These are phyloP conservation scores for Pseudomyrmex gracilis DNA, from an alignment of 1,140 invertebrate genomes.

Conservation along the genomic window DNA sequence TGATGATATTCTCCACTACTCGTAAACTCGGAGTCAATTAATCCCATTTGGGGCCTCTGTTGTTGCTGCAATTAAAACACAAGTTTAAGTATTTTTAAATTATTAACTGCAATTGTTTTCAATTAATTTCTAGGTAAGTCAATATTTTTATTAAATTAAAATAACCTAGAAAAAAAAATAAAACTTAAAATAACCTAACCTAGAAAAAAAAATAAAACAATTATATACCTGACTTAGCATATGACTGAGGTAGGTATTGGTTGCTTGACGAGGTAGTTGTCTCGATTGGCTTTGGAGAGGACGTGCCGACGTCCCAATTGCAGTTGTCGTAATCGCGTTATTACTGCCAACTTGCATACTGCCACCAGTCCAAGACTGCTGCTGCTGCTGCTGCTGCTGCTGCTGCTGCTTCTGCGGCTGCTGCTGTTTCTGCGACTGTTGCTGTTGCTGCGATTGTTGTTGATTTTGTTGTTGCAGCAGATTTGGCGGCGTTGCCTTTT, in stretches of 20 bases:
- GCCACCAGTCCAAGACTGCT: conserved; percentile 83
- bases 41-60: conserved; percentile 82
- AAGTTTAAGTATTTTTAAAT: conserved; percentile 16
- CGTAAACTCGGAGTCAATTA: conserved; percentile 82
- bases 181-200: too few species aligned
- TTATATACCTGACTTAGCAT: conserved; percentile 82
- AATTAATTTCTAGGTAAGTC: neutral
- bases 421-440: conserved; percentile 85
- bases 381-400: conserved; percentile 81
- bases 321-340: conserved; percentile 76
- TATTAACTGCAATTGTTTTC: neutral
- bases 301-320: conserved; percentile 81
- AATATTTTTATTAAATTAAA: too few species aligned
- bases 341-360: conserved; percentile 81
- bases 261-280: conserved; percentile 85
- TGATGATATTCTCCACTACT: conserved; percentile 80
- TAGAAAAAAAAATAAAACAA: neutral
- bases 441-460: conserved; percentile 85
- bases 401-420: conserved; percentile 89
- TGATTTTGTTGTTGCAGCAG: conserved; percentile 83
- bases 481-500: conserved; percentile 86
- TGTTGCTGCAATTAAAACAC: conserved; percentile 73
- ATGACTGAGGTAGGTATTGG: conserved; percentile 87
- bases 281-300: conserved; percentile 83
- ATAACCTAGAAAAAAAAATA: too few species aligned